Evolutionary conservation across 1,140 invertebrate species (phyloP), one percentile per base, ranked within the genome.

Genomic region (Nixonia krombeini): DNA sequence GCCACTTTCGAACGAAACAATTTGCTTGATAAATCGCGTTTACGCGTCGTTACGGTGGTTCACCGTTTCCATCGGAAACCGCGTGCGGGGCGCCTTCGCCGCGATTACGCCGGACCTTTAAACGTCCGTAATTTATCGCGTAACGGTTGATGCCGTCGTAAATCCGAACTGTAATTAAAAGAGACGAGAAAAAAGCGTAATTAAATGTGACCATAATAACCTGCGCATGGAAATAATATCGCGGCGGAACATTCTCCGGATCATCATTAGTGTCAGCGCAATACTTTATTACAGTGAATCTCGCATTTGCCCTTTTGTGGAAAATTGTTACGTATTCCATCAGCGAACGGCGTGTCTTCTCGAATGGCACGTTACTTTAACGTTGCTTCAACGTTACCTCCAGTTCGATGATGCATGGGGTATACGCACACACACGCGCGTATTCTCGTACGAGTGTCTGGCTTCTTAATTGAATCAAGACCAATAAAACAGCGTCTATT

Each of bases 91-190:
- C 38, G 38, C 51, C 45, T 51, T 31, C 17, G 33, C 15, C 31
- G 9, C 37, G 42, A 42, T 51, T 37, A 40, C 45, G 40, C 25
- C 13, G 28, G 42, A 58, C 12, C 42, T 42, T 1, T 59, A 38
- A 51, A 25, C 41, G 56, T 45, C 21, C 8, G 18, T 33, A 51
- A 51, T 59, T 59, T 51, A 59, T 59, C 47, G 56, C 45, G 46
- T 59, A 59, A 50, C 46, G 40, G 38, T 57, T 50, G 55, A 58
- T 50, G 40, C 29, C 18, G 26, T 58, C 55, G 46, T 58, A 44
- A 58, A 58, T 58, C 29, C 29, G 10, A 35, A 58, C 6, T 18
- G 31, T 50, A 58, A 58, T 58, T 58, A 58, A 58, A 58, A 50
- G 12, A 41, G 18, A n/a, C 21, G 15, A 12, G 41, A 33, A 44